Percentiles rank a stretch among this genome's conserved stretches.
These are phyloP conservation scores for Fistularia commersonii DNA, from an alignment of 2,797 vertebrate species.

Conservation along the genomic window DNA sequence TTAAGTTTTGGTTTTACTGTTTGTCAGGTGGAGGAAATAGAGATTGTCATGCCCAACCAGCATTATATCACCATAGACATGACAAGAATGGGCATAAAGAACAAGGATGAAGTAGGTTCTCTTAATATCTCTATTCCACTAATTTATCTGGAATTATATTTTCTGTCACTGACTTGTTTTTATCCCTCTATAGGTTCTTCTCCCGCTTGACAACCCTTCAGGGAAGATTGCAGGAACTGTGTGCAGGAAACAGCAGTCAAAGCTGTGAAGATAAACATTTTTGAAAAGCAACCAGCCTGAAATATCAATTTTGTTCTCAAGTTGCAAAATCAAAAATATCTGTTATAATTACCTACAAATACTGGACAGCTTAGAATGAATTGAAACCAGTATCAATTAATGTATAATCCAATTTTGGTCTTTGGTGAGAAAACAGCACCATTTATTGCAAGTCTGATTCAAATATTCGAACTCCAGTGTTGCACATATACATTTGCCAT, in stretches of 20 bases:
- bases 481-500: constrained; percentile 58
- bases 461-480: constrained; percentile 66
- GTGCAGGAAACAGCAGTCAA: constrained; percentile 71
- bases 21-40: constrained; percentile 89
- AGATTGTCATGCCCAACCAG: constrained; percentile 88
- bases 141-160: neutral
- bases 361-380: no score
- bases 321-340: constrained; percentile 55
- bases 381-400: no score
- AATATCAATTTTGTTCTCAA: constrained; percentile 48
- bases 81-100: constrained; percentile 86
- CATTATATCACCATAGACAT: constrained; percentile 91
- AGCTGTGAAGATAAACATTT: constrained; percentile 48
- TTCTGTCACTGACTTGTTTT: constrained; percentile 2
- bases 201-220: constrained; percentile 87
- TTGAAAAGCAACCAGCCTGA: neutral
- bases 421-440: constrained; percentile 77
- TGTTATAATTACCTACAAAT: no score
- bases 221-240: constrained; percentile 91
- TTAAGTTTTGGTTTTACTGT: no score
- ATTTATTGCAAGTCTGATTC: constrained; percentile 76
- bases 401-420: constrained; percentile 34
- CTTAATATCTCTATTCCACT: neutral
- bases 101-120: constrained; percentile 87
- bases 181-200: constrained; percentile 77